A percentile compares a stretch with the other conserved stretches of the same genome.
Evolutionary conservation across 2,888 invertebrate species (phyloP).

Genomic region (Cheilosia grossa): DNA sequence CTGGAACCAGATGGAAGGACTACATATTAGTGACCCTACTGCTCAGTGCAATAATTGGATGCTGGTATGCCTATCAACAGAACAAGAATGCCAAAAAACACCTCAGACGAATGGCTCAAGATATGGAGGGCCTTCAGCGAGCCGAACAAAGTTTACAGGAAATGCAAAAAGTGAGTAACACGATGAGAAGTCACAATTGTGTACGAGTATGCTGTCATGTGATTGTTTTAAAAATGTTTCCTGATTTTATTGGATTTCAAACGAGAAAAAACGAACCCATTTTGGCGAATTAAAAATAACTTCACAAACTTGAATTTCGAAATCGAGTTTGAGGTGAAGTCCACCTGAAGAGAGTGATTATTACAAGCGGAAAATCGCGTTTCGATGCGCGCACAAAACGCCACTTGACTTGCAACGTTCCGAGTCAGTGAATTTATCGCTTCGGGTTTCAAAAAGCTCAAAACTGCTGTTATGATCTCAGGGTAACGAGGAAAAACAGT

Average conservation of each 20-base stretch:
- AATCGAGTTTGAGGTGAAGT: constrained; percentile 10
- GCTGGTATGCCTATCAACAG: constrained; percentile 96
- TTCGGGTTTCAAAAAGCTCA: constrained; percentile 33
- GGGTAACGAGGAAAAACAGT: not conserved
- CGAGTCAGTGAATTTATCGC: constrained; percentile 50
- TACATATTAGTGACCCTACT: constrained; percentile 92
- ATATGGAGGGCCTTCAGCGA: constrained; percentile 95
- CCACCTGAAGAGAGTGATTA: constrained; percentile 8
- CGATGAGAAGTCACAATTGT: constrained; percentile 10
- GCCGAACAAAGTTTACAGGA: constrained; percentile 94
- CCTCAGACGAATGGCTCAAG: constrained; percentile 95
- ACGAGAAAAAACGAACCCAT: constrained; percentile 10
- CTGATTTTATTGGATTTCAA: constrained; percentile 47
- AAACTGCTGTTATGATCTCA: not conserved
- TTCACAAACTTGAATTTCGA: constrained; percentile 41
- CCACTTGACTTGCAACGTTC: constrained; percentile 32
- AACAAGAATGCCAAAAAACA: constrained; percentile 94
- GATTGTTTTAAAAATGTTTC: constrained; percentile 49
- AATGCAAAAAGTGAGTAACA: constrained; percentile 87
- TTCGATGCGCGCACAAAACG: constrained; percentile 24
- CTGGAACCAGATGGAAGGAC: constrained; percentile 94
- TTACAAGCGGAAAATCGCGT: constrained; percentile 13
- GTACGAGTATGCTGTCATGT: constrained; percentile 36
- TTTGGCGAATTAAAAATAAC: constrained; percentile 13
- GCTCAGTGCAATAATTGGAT: constrained; percentile 92